Percentiles rank a stretch among this genome's conserved stretches.
These are phyloP conservation scores for Botia kubotai DNA, from an alignment of 2,797 vertebrate genomes.

Conservation along the genomic window DNA sequence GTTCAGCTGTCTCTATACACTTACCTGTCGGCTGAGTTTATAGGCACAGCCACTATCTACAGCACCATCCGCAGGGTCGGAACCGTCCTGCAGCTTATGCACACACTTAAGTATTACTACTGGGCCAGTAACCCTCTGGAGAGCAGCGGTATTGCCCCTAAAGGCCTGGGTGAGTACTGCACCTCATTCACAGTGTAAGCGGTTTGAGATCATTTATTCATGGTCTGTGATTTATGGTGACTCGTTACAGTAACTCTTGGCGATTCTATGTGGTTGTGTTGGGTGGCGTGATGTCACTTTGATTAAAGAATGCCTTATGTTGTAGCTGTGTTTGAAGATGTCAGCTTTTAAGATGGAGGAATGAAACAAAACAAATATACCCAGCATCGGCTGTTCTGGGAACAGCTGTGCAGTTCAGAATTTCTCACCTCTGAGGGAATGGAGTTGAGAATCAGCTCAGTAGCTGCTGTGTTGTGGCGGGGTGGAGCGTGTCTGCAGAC, in stretches of 20 bases:
- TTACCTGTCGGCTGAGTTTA: constrained; percentile 94
- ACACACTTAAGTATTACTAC: constrained; percentile 94
- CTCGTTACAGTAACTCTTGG: too few species aligned
- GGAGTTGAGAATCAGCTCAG: not conserved
- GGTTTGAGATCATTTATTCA: too few species aligned
- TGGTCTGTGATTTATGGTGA: too few species aligned
- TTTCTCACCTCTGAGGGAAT: not conserved
- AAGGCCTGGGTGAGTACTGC: constrained; percentile 83
- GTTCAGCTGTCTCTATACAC: constrained; percentile 92
- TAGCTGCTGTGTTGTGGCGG: not conserved
- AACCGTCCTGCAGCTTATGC: constrained; percentile 92
- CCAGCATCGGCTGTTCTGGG: not conserved
- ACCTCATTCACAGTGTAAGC: too few species aligned
- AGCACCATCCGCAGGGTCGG: constrained; percentile 91
- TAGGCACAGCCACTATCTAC: constrained; percentile 92
- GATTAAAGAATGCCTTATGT: not conserved
- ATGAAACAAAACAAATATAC: not conserved
- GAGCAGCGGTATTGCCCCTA: constrained; percentile 87
- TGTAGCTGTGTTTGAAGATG: not conserved
- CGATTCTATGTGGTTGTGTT: too few species aligned
- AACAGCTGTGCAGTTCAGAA: not conserved
- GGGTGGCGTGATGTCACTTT: not conserved
- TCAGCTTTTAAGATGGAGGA: not conserved
- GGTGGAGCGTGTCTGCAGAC: not conserved
- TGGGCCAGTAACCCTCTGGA: constrained; percentile 92